Evolutionary conservation across 2,113 vertebrate genomes (phyloP).

Genomic region (Polyodon spathula): DNA sequence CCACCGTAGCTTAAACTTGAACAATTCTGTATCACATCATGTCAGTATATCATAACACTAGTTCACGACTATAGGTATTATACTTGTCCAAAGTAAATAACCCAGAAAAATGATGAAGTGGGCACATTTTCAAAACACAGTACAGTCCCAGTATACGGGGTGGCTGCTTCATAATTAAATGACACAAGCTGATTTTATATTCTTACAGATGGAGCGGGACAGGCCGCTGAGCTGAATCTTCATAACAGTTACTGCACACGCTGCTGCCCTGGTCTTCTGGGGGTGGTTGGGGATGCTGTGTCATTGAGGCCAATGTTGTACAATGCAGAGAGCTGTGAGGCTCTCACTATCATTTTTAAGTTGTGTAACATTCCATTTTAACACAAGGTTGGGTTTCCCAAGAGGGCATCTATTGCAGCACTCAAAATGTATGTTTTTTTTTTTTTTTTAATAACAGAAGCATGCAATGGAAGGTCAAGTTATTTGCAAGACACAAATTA

Average conservation of each 20-base stretch:
- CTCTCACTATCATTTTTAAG: slow-evolving; percentile 6
- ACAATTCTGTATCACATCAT: no score
- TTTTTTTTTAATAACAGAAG: no score
- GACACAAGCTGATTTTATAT: slow-evolving; percentile 6
- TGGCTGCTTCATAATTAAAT: slow-evolving; percentile 8
- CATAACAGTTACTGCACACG: slow-evolving; percentile 11
- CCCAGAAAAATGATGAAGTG: no score
- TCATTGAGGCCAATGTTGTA: slow-evolving; percentile 17
- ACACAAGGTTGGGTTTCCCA: slow-evolving; percentile 4
- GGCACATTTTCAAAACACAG: neutral
- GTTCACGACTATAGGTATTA: no score
- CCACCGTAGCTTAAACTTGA: no score
- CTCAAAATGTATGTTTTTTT: no score
- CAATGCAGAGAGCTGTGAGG: slow-evolving; percentile 14
- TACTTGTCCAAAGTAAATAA: no score
- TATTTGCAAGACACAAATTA: neutral
- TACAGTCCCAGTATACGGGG: neutral
- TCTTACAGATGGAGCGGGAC: slow-evolving; percentile 9
- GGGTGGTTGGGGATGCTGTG: slow-evolving; percentile 9
- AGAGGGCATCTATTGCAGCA: neutral
- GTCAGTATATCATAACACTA: no score
- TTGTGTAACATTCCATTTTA: slow-evolving; percentile 3
- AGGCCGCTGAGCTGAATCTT: slow-evolving; percentile 26
- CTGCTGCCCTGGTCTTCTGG: neutral
- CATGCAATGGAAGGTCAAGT: neutral